Evolutionary conservation across 92 coral and sea anemone genomes (phyloP).

Genomic region (Parazoanthus darwini): DNA sequence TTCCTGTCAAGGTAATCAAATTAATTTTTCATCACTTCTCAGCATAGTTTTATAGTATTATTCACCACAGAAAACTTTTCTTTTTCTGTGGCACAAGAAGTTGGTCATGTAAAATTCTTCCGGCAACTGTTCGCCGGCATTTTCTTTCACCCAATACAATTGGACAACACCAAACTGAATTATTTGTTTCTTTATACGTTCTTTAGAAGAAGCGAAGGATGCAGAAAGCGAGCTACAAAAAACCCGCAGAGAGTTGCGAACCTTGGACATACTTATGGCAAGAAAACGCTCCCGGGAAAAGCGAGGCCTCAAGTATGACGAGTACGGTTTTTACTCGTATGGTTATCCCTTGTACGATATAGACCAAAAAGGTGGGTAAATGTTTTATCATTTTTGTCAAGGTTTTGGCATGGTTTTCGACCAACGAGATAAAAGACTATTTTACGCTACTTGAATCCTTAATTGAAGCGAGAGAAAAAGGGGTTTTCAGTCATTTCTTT

Average conservation of each 20-base stretch:
- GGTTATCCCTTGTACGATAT: slow-evolving; percentile 25
- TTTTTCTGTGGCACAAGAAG: background rate
- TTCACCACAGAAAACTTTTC: background rate
- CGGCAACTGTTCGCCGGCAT: background rate
- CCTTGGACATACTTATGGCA: slow-evolving; percentile 10
- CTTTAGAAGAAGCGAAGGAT: background rate
- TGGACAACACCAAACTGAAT: background rate
- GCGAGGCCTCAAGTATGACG: slow-evolving; percentile 15
- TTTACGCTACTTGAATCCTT: background rate
- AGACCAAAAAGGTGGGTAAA: slow-evolving; percentile 9
- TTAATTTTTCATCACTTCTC: background rate
- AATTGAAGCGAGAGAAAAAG: background rate
- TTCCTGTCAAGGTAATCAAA: slow-evolving; percentile 26
- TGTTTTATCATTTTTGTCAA: background rate
- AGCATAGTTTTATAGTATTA: background rate
- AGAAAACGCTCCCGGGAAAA: background rate
- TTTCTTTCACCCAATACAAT: background rate
- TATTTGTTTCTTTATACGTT: background rate
- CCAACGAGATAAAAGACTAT: background rate
- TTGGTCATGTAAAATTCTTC: background rate
- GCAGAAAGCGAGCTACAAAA: background rate
- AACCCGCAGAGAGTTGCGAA: slow-evolving; percentile 17
- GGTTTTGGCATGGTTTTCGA: background rate
- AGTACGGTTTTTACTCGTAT: slow-evolving; percentile 21
- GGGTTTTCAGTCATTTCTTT: no score